These are phyloP conservation scores for Oegoconia quadripuncta DNA, from an alignment of 2,888 invertebrate genomes.

Conservation along the genomic window DNA sequence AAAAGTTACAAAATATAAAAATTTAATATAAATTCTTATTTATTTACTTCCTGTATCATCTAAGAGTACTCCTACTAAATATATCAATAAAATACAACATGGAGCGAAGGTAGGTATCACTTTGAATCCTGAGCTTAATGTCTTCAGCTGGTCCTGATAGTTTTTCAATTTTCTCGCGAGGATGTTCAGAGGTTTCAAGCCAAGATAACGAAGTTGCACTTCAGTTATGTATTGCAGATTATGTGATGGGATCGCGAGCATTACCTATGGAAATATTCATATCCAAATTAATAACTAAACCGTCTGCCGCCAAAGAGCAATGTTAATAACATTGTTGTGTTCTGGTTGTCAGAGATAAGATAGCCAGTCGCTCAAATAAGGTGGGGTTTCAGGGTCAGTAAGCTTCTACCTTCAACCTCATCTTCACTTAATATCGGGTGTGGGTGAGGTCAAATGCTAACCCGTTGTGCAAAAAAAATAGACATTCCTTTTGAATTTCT, in stretches of 20 bases:
- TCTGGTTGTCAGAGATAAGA: too few relatives aligned
- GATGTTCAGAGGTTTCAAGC: constrained; percentile 49
- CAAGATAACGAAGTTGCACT: constrained; percentile 44
- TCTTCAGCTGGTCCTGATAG: constrained; percentile 29
- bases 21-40: background rate
- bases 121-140: background rate
- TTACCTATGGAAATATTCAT: constrained; percentile 40
- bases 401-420: too few relatives aligned
- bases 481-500: too few relatives aligned
- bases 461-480: too few relatives aligned
- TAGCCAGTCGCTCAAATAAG: too few relatives aligned
- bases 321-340: too few relatives aligned
- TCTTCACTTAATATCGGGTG: too few relatives aligned
- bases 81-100: background rate
- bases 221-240: constrained; percentile 48
- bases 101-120: background rate
- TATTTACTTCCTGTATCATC: background rate
- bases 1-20: constrained; percentile 1
- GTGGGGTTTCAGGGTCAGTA: too few relatives aligned
- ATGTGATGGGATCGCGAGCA: constrained; percentile 47
- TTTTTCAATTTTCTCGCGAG: constrained; percentile 45
- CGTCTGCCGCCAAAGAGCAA: too few relatives aligned
- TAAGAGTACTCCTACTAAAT: background rate
- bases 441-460: too few relatives aligned
- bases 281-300: background rate